Evolutionary conservation across 92 coral and sea anemone species (phyloP), one percentile per base, ranked within the genome.

Genomic region (Porites divaricata): DNA sequence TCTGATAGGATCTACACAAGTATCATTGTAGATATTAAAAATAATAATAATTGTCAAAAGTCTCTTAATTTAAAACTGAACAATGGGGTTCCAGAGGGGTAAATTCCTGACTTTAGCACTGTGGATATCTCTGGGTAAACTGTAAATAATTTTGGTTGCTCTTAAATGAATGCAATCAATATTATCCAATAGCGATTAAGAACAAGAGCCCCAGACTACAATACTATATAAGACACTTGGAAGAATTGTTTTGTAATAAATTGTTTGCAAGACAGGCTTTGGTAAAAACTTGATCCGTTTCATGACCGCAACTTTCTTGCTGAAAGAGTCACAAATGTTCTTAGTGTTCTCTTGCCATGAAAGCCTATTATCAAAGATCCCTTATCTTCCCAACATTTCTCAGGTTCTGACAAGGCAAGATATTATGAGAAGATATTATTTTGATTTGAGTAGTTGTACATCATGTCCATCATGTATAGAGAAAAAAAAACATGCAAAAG

Each of bases 281-380:
- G 92, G 77, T 72, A 84, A 41, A 56, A 77, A 84, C 26, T 78
- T 89, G 20, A 89, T 70, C 78, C 81, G 48, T 84, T 56, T 89
- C 63, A 89, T 67, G 62, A 70, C 85, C 7, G 92, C 83, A 22
- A 89, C 20, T 68, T 89, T 89, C 51, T 71, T 67, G 73, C 81
- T 67, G 69, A 79, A 85, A 45, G 83, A 80, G 59, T 86, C 81
- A 25, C 83, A 76, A 17, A 90, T 81, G 56, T 77, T 81, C 85
- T 62, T 75, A 63, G 61, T 70, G 21, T 90, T 90, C 63, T 80
- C 85, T 26, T 90, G 70, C 88, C 93, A 90, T 61, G 90, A 85
- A 41, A 83, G 79, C 63, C 71, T 73, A 58, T 83, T 78, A 35
- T 35, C 45, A 35, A 35, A 35, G 45, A 35, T 35, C 45, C 4